phyloP scores from a whole-genome alignment of 2,797 vertebrate species.

The Scarus forsteni region DNA sequence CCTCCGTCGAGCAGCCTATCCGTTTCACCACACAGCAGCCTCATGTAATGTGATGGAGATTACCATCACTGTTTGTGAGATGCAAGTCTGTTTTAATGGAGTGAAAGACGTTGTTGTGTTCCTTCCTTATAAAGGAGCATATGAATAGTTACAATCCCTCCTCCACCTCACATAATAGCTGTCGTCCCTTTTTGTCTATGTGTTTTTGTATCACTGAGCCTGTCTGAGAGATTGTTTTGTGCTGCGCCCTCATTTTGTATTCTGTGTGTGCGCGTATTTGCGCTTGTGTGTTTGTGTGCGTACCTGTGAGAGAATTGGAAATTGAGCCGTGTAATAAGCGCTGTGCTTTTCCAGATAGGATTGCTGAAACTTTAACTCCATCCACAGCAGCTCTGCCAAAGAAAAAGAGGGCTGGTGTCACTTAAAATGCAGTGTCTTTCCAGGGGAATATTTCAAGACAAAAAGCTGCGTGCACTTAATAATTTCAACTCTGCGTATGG shows the following conservation, averaged over 20 bases:
- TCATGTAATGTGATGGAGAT: constrained; percentile 60
- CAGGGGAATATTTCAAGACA: constrained; percentile 46
- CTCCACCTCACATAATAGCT: constrained; percentile 54
- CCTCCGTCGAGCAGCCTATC: constrained; percentile 52
- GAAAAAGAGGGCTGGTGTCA: constrained; percentile 55
- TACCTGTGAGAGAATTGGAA: constrained; percentile 82
- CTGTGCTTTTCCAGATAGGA: constrained; percentile 75
- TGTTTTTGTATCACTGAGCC: constrained; percentile 75
- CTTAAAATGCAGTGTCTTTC: constrained; percentile 41
- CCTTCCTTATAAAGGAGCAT: constrained; percentile 52
- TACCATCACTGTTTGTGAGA: constrained; percentile 46
- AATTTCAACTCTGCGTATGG: constrained; percentile 36
- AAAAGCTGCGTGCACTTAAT: constrained; percentile 57
- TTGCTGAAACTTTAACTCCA: constrained; percentile 75
- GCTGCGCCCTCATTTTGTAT: constrained; percentile 74
- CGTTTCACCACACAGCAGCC: constrained; percentile 49
- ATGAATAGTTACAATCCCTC: constrained; percentile 60
- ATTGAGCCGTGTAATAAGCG: constrained; percentile 80
- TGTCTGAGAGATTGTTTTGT: constrained; percentile 75
- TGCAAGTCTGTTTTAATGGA: constrained; percentile 53
- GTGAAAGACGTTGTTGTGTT: constrained; percentile 66
- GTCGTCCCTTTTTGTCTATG: constrained; percentile 48
- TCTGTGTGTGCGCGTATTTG: constrained; percentile 37
- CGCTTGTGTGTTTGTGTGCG: constrained; percentile 39
- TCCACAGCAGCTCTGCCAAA: constrained; percentile 76